Base-by-base conservation (phyloP, 2,797 vertebrate species). In the Heliangelus exortis region DNA sequence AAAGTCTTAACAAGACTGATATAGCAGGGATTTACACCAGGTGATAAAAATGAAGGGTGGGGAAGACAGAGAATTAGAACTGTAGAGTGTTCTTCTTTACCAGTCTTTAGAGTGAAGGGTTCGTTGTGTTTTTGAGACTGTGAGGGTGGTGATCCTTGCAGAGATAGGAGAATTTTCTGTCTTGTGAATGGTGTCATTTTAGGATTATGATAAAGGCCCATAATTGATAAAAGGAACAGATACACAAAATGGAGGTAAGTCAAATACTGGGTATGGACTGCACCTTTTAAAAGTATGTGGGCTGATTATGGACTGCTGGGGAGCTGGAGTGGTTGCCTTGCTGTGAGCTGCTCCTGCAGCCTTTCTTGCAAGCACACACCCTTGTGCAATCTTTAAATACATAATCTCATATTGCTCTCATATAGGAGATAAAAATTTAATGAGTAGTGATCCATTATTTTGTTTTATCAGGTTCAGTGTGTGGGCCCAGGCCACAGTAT, bases 401-500 rank as follows among this genome's bases (percentile, higher is more conserved):
- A 3, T 81, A 88, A 78, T 73, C 79, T 96, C 55, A 41, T 20
- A 50, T 74, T 73, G 26, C 83, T 87, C 73, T 81, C 79, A 41
- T 59, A n/a, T 59, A 55, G 48, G 33, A 87, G 57, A 78, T 90
- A 90, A 85, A 67, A 66, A 75, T 72, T 87, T 96, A 85, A 92
- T 80, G 53, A 92, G 50, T 63, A 89, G 28, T 48, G 75, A 92
- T 89, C 54, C 61, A 31, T 36, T 47, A 54, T 80, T 95, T 94
- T 94, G 84, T 83, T 93, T 81, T 87, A 67, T 78, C 18, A 3
- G 29, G 48, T 90, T 90, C 58, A 8, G 4, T 72, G 69, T 78
- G 62, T 65, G 53, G 63, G 93, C 69, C 69, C 66, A 83, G 66
- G 58, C 79, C 87, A 23, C 65, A 33, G 53, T 26, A 41, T 71